Base-by-base conservation (phyloP, 2,888 invertebrate species). In the Pristionchus arcanus region DNA sequence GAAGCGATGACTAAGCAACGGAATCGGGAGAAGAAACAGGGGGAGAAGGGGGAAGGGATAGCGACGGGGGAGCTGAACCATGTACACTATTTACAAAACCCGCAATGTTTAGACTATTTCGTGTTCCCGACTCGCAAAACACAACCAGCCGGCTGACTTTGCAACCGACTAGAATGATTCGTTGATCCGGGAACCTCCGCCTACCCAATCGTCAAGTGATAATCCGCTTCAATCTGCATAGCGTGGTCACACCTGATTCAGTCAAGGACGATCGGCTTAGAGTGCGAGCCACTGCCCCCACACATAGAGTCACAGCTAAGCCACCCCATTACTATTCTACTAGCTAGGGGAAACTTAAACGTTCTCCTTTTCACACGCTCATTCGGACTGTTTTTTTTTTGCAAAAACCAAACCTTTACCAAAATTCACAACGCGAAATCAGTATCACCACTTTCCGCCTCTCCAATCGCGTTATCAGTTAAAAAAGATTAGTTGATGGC, bases 261-360 rank as follows among this genome's bases (percentile, higher is more conserved):
- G 59, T 34, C 85, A 85, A 59, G 63, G 85, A 34, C 85, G 55
- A 59, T 85, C 85, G 63, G 55, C 13, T 59, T 85, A 85, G 7
- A 7, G 59, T 0, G 34, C n/a, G n/a, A 21, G 4, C 34, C 34
- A 16, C 19, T 25, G 25, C 25, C 63, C 7, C 0, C 63, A n/a
- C n/a, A 63, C 63, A n/a, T 21, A 55, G 13, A 55, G 55, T 55
- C 2, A 21, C 13, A 21, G 21, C 1, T 55, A 21, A 16, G 16
- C 21, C 55, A 16, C 13, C 55, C 21, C n/a, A n/a, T n/a, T n/a
- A n/a, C n/a, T n/a, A n/a, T n/a, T n/a, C n/a, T n/a, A n/a, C n/a
- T n/a, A n/a, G n/a, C n/a, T n/a, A n/a, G n/a, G n/a, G n/a, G n/a
- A n/a, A n/a, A n/a, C n/a, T n/a, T n/a, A n/a, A n/a, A n/a, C n/a